Base-by-base conservation (phyloP, 30 jellyfish, hydroid and myxozoan genomes). In the Aurelia coerulea region DNA sequence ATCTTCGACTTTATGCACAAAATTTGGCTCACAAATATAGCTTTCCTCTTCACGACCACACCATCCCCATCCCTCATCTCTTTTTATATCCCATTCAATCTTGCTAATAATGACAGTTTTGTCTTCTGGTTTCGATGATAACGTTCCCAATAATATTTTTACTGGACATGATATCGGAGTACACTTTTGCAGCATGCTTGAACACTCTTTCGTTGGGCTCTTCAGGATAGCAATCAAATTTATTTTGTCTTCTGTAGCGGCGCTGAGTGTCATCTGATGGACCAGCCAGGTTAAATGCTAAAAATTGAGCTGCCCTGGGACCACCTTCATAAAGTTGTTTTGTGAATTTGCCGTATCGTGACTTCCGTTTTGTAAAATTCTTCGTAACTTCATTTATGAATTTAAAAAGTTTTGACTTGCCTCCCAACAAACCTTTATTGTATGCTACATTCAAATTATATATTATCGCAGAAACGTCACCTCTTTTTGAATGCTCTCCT, bases 41-140 rank as follows among this genome's bases (percentile, higher is more conserved):
- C 68, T 31, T n/a, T 49, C 82, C 41, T 17, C 86, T 16, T 14
- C 31, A 35, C 11, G 67, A 18, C 91, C 91, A 56, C 78, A 81
- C 84, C 71, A 81, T 49, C 91, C 91, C 89, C 78, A 78, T 58
- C 73, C 89, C 63, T 78, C 89, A 78, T 63, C 79, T 33, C 79
- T 62, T 62, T 60, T 64, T 29, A 41, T 32, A 19, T 78, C 89
- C 73, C 73, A 78, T 60, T 78, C 89, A 19, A 62, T 17, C 18
- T 78, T 78, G 31, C 81, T 62, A 17, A 63, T 78, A 5, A 78
- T 78, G 41, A 83, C 81, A 10, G 89, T 78, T 34, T 78, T 68
- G 37, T 78, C 89, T 39, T 78, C 89, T 58, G 89, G 89, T 78
- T 39, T 78, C 77, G 1, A 15, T 52, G 16, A 58, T 35, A 11